Base-by-base conservation (phyloP, 2,113 vertebrate genomes). In the Dryoscopus gambensis region DNA sequence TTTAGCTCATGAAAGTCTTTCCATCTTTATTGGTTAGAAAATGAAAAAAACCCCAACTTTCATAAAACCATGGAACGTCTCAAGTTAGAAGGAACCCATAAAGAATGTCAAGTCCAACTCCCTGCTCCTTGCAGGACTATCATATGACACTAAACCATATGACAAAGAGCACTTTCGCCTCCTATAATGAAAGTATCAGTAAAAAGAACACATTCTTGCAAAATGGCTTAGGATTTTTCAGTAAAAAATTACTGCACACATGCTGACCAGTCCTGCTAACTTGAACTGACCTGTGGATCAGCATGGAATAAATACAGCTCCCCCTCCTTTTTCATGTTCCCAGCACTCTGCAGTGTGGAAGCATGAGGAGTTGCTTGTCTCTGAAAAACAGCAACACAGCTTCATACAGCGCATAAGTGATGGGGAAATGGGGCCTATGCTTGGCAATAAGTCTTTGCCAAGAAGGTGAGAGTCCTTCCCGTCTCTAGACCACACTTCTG, bases 301-400 rank as follows among this genome's bases (percentile, higher is more conserved):
- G 10, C 30, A 5, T 4, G 19, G 8, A 53, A 35, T 12, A 35
- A 30, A 9, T 6, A 28, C 18, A 42, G 44, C 53, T 84, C 4
- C 25, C 14, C 16, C 8, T 68, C 23, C 35, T 73, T 67, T 74
- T 53, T 31, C 30, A 3, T 39, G 44, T 25, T 68, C 20, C 64
- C 73, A 60, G 37, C 52, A 85, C 92, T 91, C 84, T 64, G 46
- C 81, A 12, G 37, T 31, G 88, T 87, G 88, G 88, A 89, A 59
- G 42, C 42, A 49, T 14, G 78, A 78, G 64, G 77, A 77, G 40
- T 74, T 93, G 84, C 84, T 87, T 37, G 60, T 70, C n/a, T 7
- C 60, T 62, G 40, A 40, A 24, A 65, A 84, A 62, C 6, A 6
- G 47, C 37, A 49, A 5, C 31, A 20, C 50, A 35, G 25, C 71